These are phyloP conservation scores for Leptopilina syphax DNA, from an alignment of 2,888 invertebrate species.

Conservation along the genomic window DNA sequence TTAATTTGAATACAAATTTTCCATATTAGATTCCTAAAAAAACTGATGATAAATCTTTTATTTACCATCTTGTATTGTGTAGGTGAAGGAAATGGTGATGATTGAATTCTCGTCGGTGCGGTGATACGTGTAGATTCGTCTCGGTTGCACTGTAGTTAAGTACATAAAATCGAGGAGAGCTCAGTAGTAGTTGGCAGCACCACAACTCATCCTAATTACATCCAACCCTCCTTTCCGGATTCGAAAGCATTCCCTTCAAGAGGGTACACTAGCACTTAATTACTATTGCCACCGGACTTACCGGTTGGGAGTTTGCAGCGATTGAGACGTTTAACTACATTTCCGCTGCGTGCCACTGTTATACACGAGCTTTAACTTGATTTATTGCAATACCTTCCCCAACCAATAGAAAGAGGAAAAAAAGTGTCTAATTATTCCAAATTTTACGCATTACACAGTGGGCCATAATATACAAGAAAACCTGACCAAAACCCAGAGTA, in stretches of 20 bases:
- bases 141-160: slow-evolving; percentile 20
- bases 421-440: neutral
- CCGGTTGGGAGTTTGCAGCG: slow-evolving; percentile 55
- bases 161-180: slow-evolving; percentile 38
- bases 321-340: slow-evolving; percentile 69
- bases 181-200: slow-evolving; percentile 58
- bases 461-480: too few species aligned
- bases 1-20: too few species aligned
- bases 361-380: slow-evolving; percentile 35
- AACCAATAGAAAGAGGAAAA: too few species aligned
- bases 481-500: too few species aligned
- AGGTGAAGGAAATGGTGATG: neutral
- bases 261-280: slow-evolving; percentile 68
- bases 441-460: too few species aligned
- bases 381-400: neutral
- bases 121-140: slow-evolving; percentile 2
- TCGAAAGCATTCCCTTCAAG: slow-evolving; percentile 64
- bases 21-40: too few species aligned
- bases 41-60: too few species aligned
- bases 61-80: neutral
- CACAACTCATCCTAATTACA: slow-evolving; percentile 73
- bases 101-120: neutral
- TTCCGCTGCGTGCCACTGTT: slow-evolving; percentile 63
- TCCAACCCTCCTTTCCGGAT: slow-evolving; percentile 71
- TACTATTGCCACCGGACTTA: slow-evolving; percentile 71